phyloP scores from a whole-genome alignment of 2,888 invertebrate genomes.

The Drosophila greeni region DNA sequence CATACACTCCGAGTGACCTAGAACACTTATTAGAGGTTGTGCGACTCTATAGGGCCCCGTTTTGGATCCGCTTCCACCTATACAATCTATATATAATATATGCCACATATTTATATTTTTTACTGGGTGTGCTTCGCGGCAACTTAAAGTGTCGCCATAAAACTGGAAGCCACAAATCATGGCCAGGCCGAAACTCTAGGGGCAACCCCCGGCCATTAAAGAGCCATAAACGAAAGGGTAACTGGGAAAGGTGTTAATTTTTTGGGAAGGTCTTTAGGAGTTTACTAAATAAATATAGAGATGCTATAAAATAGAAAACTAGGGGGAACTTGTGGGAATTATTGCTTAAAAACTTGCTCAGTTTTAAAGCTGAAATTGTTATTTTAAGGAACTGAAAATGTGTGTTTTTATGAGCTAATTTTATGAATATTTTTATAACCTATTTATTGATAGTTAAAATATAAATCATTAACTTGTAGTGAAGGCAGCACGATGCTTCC shows the following conservation, averaged over 20 bases:
- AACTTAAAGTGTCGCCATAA: conserved; percentile 43
- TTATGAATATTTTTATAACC: neutral
- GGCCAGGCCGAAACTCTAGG: conserved; percentile 1
- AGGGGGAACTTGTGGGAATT: neutral
- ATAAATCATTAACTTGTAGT: conserved; percentile 9
- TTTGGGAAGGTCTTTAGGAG: neutral
- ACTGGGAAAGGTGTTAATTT: conserved; percentile 22
- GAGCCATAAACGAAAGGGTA: conserved; percentile 35
- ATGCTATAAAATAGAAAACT: neutral
- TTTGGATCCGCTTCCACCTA: conserved; percentile 27
- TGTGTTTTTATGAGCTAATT: neutral
- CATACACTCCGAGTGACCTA: conserved; percentile 57
- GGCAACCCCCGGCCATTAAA: conserved; percentile 42
- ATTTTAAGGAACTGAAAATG: neutral
- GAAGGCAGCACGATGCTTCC: conserved; percentile 32
- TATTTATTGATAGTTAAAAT: neutral
- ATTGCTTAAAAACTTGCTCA: neutral
- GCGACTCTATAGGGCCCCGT: conserved; percentile 45
- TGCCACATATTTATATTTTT: conserved; percentile 29
- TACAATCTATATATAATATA: conserved; percentile 35
- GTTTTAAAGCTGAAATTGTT: neutral
- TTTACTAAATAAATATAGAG: conserved; percentile 19
- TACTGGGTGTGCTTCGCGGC: conserved; percentile 28
- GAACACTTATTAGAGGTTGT: conserved; percentile 64
- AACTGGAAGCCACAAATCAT: conserved; percentile 28